Percentiles rank a stretch among this genome's conserved stretches.
Evolutionary conservation across 2,888 invertebrate species (phyloP).

Genomic region (Drosophila rubida): DNA sequence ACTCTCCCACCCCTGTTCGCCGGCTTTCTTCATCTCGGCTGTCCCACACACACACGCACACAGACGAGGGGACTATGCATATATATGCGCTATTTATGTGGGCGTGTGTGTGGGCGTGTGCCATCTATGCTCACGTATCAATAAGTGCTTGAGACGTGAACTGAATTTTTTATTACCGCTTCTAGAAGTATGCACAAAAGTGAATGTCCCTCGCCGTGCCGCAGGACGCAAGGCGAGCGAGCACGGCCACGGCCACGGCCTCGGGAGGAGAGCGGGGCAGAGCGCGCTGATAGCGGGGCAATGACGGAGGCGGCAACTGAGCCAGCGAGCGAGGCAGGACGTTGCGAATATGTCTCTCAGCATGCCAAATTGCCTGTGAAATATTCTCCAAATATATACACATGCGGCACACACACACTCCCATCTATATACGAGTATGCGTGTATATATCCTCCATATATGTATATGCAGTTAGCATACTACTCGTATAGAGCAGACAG

Average conservation of each 20-base stretch:
- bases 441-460: not conserved
- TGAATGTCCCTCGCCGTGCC: conserved; percentile 47
- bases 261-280: not conserved
- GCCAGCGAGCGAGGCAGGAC: conserved; percentile 33
- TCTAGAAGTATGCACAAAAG: conserved; percentile 68
- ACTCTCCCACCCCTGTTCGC: conserved; percentile 27
- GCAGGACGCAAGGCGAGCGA: conserved; percentile 24
- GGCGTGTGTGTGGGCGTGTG: conserved; percentile 47
- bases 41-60: conserved; percentile 20
- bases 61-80: conserved; percentile 53
- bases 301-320: not conserved
- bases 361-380: conserved; percentile 76
- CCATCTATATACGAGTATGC: conserved; percentile 15
- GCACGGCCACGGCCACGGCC: not conserved
- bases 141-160: conserved; percentile 77
- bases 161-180: conserved; percentile 76
- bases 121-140: conserved; percentile 79
- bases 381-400: conserved; percentile 61
- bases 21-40: conserved; percentile 54
- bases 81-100: conserved; percentile 70
- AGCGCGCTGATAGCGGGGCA: not conserved
- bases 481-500: not conserved
- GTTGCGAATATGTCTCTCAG: conserved; percentile 50
- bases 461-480: conserved; percentile 14
- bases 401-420: conserved; percentile 12